Evolutionary conservation across 2,113 vertebrate species (phyloP).

Genomic region (Aplodontia rufa): DNA sequence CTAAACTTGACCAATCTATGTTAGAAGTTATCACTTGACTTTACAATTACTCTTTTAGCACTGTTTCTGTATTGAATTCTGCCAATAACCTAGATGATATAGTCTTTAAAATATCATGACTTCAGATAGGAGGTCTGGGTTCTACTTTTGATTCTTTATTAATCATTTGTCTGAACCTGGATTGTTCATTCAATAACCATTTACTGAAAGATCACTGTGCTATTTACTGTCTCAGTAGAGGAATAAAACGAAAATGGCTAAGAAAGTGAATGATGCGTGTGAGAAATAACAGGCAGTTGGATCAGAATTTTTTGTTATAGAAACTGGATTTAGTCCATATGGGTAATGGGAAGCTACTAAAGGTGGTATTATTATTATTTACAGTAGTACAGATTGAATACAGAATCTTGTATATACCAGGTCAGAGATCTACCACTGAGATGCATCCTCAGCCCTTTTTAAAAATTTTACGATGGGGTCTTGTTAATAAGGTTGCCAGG

Average conservation of each 20-base stretch:
- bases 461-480: too few relatives aligned
- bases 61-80: background rate
- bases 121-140: background rate
- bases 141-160: background rate
- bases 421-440: too few relatives aligned
- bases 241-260: background rate
- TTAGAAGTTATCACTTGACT: background rate
- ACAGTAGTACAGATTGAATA: too few relatives aligned
- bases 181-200: background rate
- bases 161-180: background rate
- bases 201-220: background rate
- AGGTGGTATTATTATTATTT: background rate
- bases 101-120: background rate
- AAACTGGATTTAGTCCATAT: background rate
- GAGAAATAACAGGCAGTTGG: background rate
- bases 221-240: background rate
- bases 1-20: background rate
- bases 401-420: too few relatives aligned
- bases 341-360: background rate
- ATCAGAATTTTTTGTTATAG: background rate
- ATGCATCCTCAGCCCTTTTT: too few relatives aligned
- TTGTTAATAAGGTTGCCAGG: background rate
- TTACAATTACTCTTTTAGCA: background rate
- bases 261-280: background rate
- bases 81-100: background rate